Evolutionary conservation across 2,113 vertebrate species (phyloP).

Genomic region (Pan troglodytes): NHGRI_mPanTro3-v2.1_pri NC_072403.2:151794001-151794500

Average conservation of each 20-base stretch:
- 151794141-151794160: constrained; percentile 55
- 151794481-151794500: not conserved
- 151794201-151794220: rapidly evolving
- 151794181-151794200: constrained; percentile 20
- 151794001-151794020: not conserved
- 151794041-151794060: constrained; percentile 34
- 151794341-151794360: constrained; percentile 53
- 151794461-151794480: not conserved
- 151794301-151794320: constrained; percentile 59
- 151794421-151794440: not conserved
- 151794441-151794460: constrained; percentile 28
- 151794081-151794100: constrained; percentile 56
- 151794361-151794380: not conserved
- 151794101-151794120: constrained; percentile 24
- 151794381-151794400: not conserved
- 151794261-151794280: not conserved
- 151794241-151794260: not conserved
- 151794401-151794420: constrained; percentile 32
- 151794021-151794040: not conserved
- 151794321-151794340: not conserved
- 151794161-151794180: constrained; percentile 46
- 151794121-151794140: constrained; percentile 51
- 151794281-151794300: constrained; percentile 35
- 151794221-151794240: constrained; percentile 5
- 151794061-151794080: constrained; percentile 37